These are phyloP conservation scores for Enteromius thamalakanensis DNA, from an alignment of 2,797 vertebrate species.

Conservation along the genomic window DNA sequence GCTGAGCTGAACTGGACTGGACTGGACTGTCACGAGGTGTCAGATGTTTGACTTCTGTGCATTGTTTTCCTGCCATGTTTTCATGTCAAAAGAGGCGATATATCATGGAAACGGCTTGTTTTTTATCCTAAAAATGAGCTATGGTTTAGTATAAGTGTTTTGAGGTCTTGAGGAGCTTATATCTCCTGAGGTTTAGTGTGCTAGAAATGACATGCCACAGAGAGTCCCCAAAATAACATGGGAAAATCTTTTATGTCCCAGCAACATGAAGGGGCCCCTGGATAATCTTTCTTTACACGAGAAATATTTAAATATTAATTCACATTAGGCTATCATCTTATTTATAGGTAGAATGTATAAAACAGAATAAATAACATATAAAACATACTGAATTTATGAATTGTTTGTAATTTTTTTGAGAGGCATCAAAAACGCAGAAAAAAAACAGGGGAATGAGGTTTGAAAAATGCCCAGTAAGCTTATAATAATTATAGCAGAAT, in stretches of 20 bases:
- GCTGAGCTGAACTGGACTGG: background rate
- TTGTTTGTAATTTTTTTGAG: background rate
- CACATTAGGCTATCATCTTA: background rate
- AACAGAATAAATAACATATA: background rate
- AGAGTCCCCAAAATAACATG: background rate
- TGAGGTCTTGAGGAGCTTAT: background rate
- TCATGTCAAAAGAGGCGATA: background rate
- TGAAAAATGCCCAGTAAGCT: no score
- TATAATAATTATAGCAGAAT: background rate
- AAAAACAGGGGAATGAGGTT: background rate
- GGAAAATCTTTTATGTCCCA: background rate
- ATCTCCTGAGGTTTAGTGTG: background rate
- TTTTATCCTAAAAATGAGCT: background rate
- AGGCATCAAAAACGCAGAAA: background rate
- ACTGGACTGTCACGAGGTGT: constrained; percentile 30
- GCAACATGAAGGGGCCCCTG: no score
- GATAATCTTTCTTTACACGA: background rate
- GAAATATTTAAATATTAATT: background rate
- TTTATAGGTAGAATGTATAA: no score
- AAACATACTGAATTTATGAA: background rate
- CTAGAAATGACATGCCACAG: background rate
- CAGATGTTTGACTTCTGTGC: constrained; percentile 1
- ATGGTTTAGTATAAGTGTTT: background rate
- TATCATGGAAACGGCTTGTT: background rate
- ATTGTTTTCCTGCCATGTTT: constrained; percentile 24